A percentile compares a stretch with the other conserved stretches of the same genome.
Conservation (phyloP, 2,888 invertebrate species). For the Drosophila merina region DNA sequence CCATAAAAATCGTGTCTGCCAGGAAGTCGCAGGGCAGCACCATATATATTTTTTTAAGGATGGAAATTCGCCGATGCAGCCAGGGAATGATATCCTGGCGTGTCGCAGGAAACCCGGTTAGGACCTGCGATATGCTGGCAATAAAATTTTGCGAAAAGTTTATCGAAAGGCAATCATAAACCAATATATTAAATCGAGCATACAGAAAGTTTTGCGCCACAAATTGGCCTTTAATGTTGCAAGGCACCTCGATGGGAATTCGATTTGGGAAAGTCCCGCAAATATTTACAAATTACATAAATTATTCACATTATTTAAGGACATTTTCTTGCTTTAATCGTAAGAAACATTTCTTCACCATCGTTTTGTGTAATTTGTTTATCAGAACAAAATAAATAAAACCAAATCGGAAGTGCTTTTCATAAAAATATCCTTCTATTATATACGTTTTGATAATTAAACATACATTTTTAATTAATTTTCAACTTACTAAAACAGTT, state of each 20-base stretch:
- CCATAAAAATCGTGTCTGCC: conserved; percentile 67
- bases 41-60: conserved; percentile 30
- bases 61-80: conserved; percentile 31
- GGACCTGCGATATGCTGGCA: conserved; percentile 45
- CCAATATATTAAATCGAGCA: conserved; percentile 70
- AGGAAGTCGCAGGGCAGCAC: conserved; percentile 56
- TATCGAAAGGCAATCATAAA: conserved; percentile 70
- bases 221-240: conserved; percentile 1
- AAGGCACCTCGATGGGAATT: neutral
- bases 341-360: too few relatives aligned
- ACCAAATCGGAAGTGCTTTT: too few relatives aligned
- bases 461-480: too few relatives aligned
- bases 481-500: too few relatives aligned
- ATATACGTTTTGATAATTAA: too few relatives aligned
- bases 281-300: neutral
- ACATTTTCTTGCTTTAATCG: neutral
- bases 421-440: too few relatives aligned
- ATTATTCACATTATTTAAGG: neutral
- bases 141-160: conserved; percentile 65
- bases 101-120: conserved; percentile 41
- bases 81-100: neutral
- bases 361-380: conserved; percentile 6
- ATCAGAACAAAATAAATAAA: too few relatives aligned
- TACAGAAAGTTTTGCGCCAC: conserved; percentile 46
- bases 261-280: neutral